Conservation (phyloP, 2,797 vertebrate genomes). For the Hafferia zeledoni region DNA sequence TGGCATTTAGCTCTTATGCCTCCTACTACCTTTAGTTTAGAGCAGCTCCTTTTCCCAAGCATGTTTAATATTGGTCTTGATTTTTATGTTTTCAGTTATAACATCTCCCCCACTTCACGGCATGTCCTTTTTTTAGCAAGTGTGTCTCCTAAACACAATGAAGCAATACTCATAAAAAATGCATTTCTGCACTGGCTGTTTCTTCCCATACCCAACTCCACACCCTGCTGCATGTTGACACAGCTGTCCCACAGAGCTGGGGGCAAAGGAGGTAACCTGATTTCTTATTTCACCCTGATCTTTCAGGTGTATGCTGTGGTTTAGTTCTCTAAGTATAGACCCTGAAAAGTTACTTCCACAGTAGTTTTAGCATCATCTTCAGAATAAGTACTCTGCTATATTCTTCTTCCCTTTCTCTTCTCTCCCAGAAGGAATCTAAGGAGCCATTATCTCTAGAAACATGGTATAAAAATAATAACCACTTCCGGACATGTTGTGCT, state of each 20-base stretch:
- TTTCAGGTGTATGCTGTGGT: fast-evolving
- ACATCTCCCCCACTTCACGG: neutral
- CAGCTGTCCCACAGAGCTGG: neutral
- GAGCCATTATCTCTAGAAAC: neutral
- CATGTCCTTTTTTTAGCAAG: neutral
- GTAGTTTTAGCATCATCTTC: neutral
- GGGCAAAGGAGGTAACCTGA: neutral
- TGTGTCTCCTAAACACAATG: neutral
- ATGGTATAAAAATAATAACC: neutral
- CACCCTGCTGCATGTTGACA: neutral
- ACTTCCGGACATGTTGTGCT: neutral
- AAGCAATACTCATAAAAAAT: neutral
- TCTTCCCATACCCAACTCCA: neutral
- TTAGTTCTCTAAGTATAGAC: neutral
- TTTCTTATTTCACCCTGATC: neutral
- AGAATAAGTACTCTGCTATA: neutral
- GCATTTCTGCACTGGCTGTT: neutral
- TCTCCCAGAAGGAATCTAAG: neutral
- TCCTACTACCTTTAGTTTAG: neutral
- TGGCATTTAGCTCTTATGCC: neutral
- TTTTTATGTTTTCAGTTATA: neutral
- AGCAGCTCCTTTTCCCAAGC: neutral
- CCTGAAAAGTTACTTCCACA: neutral
- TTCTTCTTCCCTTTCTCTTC: neutral
- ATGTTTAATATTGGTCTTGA: neutral